Conservation (phyloP, 2,888 invertebrate genomes). For the Noctuana brunneofusca region DNA sequence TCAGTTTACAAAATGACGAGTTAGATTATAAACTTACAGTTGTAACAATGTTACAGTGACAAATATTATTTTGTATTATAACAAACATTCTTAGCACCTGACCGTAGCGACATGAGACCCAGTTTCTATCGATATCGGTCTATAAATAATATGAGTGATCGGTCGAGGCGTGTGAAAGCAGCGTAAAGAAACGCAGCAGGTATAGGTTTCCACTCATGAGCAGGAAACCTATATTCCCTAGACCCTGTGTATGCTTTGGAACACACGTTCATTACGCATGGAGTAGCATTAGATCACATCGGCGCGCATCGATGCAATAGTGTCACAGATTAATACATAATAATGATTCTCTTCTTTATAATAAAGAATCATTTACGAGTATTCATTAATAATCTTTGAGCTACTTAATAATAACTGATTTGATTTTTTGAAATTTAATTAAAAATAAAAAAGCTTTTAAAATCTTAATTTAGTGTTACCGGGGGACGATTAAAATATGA, state of each 20-base stretch:
- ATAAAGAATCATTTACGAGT: no score
- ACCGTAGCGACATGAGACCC: constrained; percentile 13
- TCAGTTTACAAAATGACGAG: no score
- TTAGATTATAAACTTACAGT: no score
- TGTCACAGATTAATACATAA: background rate
- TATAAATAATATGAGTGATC: constrained; percentile 28
- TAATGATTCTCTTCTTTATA: no score
- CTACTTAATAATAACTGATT: no score
- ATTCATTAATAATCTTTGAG: no score
- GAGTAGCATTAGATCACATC: constrained; percentile 12
- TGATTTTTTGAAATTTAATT: no score
- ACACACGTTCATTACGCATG: constrained; percentile 12
- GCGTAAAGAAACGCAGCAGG: constrained; percentile 29
- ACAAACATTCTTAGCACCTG: constrained; percentile 1
- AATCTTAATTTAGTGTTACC: no score
- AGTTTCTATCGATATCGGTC: constrained; percentile 29
- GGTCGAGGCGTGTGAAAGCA: constrained; percentile 22
- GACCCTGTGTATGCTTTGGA: constrained; percentile 16
- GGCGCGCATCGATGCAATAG: constrained; percentile 10
- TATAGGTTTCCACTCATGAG: constrained; percentile 27
- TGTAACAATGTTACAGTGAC: no score
- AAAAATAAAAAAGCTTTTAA: no score
- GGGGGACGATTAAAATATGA: no score
- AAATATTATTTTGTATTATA: background rate
- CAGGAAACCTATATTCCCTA: constrained; percentile 15